A percentile compares a stretch with the other conserved stretches of the same genome.
phyloP scores from a whole-genome alignment of 2,113 vertebrate genomes.

The Ceratotherium simum region DNA sequence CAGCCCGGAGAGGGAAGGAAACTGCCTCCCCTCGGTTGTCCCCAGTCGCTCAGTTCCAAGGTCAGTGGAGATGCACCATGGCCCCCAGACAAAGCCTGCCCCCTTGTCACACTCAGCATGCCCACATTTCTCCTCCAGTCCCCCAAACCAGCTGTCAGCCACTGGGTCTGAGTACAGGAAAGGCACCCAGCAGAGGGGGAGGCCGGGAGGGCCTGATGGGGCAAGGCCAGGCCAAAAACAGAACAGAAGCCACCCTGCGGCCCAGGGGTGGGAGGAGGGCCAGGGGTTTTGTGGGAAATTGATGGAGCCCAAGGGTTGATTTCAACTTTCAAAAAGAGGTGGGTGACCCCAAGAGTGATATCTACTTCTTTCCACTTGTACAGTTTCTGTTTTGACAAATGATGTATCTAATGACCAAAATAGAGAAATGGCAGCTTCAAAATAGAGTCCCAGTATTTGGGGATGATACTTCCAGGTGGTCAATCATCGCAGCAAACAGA shows the following conservation, averaged over 20 bases:
- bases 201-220: too few species aligned
- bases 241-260: neutral
- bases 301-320: neutral
- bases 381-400: conserved; percentile 1
- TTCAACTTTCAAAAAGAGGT: conserved; percentile 38
- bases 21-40: conserved; percentile 25
- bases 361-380: neutral
- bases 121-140: neutral
- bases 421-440: conserved; percentile 7
- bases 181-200: neutral
- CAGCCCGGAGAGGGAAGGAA: conserved; percentile 77
- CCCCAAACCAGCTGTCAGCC: conserved; percentile 52
- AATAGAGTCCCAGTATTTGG: neutral
- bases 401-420: neutral
- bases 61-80: conserved; percentile 44
- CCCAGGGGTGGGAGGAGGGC: neutral
- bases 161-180: conserved; percentile 53
- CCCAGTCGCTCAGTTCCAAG: conserved; percentile 65
- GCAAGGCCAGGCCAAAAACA: neutral
- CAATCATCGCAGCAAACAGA: neutral
- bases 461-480: neutral
- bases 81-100: conserved; percentile 63
- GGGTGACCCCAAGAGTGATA: neutral
- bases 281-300: neutral
- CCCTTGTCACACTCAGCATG: conserved; percentile 49